phyloP scores from a whole-genome alignment of 2,888 invertebrate species.

The Rhingia rostrata region DNA sequence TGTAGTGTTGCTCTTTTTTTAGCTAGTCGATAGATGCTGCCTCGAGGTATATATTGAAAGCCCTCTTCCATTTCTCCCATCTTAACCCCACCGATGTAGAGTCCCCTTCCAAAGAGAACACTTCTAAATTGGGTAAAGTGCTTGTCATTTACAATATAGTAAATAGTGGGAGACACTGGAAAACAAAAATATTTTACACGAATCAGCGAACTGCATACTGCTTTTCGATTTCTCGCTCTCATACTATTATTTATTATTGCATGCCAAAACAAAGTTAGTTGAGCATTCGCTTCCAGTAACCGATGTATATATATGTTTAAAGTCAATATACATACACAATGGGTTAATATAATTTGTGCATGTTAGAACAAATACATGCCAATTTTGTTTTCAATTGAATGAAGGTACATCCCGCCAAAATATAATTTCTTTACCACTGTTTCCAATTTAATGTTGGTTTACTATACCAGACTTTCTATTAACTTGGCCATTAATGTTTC shows the following conservation, averaged over 20 bases:
- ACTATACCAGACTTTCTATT: not conserved
- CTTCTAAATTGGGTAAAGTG: slow-evolving; percentile 19
- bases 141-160: not conserved
- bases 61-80: slow-evolving; percentile 42
- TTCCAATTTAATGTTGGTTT: slow-evolving; percentile 2
- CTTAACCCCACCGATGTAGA: slow-evolving; percentile 22
- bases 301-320: no score
- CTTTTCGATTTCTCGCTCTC: no score
- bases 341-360: no score
- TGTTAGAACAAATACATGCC: no score
- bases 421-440: not conserved
- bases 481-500: no score
- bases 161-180: not conserved
- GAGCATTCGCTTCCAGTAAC: no score
- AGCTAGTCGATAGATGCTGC: slow-evolving; percentile 14
- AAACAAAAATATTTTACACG: no score
- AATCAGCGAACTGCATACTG: no score
- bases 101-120: slow-evolving; percentile 12
- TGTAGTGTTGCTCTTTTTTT: slow-evolving; percentile 29
- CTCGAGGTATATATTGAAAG: slow-evolving; percentile 20
- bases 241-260: no score
- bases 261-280: no score
- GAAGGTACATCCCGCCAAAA: not conserved
- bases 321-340: no score
- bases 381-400: not conserved